Evolutionary conservation across 2,113 vertebrate species (phyloP).

Genomic region (Epinephelus moara): DNA sequence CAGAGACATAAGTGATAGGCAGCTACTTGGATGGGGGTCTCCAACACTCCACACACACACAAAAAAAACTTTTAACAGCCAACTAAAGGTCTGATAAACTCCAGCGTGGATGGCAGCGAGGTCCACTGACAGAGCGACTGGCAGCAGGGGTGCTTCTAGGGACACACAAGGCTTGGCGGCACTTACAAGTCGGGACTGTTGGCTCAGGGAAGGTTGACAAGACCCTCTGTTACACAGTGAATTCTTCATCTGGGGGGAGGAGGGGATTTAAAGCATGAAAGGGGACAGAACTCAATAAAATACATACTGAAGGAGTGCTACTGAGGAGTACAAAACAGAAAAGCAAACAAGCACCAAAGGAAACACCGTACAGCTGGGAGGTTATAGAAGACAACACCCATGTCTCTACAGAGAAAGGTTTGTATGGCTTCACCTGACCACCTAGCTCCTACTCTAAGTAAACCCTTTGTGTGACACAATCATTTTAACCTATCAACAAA

Average conservation of each 20-base stretch:
- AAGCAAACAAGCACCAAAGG: neutral
- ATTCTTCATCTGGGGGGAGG: constrained; percentile 70
- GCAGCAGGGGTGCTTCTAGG: constrained; percentile 24
- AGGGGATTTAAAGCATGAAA: constrained; percentile 29
- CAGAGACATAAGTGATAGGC: neutral
- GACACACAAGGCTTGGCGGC: constrained; percentile 54
- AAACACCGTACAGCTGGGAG: neutral
- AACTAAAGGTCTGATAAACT: neutral
- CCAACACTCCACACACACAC: constrained; percentile 20
- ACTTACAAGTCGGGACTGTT: constrained; percentile 73
- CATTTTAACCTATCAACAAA: too few species aligned
- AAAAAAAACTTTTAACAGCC: neutral
- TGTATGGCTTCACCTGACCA: neutral
- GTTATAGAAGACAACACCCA: neutral
- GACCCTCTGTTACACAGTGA: constrained; percentile 70
- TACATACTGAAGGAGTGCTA: neutral
- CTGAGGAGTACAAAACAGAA: neutral
- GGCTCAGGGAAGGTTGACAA: constrained; percentile 55
- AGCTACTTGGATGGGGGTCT: constrained; percentile 6
- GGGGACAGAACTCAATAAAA: constrained; percentile 24
- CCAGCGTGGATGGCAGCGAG: constrained; percentile 9
- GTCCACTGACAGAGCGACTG: neutral
- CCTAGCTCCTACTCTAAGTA: neutral
- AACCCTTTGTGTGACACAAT: too few species aligned
- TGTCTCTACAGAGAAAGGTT: neutral